A percentile compares a stretch with the other conserved stretches of the same genome.
These are phyloP conservation scores for Apamea epomidion DNA, from an alignment of 2,888 invertebrate genomes.

Conservation along the genomic window DNA sequence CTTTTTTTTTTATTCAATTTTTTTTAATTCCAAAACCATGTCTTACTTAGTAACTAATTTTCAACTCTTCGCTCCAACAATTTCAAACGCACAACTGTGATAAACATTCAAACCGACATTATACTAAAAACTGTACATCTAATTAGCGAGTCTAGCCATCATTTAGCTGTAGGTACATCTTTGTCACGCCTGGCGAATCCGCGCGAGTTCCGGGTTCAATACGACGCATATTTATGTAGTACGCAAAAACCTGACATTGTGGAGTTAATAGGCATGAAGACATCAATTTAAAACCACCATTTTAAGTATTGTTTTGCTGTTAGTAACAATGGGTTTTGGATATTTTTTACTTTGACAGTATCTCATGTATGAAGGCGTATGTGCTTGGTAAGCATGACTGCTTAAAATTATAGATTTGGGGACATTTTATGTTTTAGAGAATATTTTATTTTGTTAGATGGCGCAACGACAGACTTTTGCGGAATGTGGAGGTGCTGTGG, in stretches of 20 bases:
- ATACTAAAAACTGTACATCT: constrained; percentile 41
- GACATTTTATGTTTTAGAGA: too few relatives aligned
- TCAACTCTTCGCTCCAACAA: background rate
- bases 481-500: too few relatives aligned
- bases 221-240: constrained; percentile 60
- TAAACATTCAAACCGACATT: background rate
- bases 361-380: background rate
- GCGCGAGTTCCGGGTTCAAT: constrained; percentile 50
- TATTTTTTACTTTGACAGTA: background rate
- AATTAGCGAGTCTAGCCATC: constrained; percentile 41
- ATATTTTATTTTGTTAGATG: too few relatives aligned
- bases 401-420: too few relatives aligned
- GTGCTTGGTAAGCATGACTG: background rate
- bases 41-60: background rate
- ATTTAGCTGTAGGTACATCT: constrained; percentile 31
- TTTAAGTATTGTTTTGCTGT: constrained; percentile 44
- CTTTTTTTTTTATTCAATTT: too few relatives aligned
- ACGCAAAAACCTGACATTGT: constrained; percentile 55
- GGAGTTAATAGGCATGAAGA: constrained; percentile 45
- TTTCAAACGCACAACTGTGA: background rate
- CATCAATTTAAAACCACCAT: constrained; percentile 37
- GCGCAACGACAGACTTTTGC: too few relatives aligned
- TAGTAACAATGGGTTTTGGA: constrained; percentile 35
- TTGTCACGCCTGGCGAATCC: constrained; percentile 40
- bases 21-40: background rate